Percentiles rank a stretch among this genome's conserved stretches.
These are phyloP conservation scores for Podarcis muralis DNA, from an alignment of 2,113 vertebrate genomes.

Conservation along the genomic window DNA sequence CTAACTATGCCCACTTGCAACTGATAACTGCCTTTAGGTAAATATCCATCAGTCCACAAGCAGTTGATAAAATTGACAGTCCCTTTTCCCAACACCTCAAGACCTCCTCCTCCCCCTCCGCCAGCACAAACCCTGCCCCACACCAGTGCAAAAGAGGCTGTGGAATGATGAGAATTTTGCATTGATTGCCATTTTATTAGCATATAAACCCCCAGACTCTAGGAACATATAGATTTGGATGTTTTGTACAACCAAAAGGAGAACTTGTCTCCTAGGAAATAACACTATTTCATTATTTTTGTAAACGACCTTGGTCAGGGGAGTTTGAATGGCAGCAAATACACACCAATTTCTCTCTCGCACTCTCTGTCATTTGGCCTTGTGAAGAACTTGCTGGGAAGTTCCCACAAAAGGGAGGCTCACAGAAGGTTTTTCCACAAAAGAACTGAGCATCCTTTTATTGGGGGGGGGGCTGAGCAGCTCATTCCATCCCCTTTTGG, in stretches of 20 bases:
- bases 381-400: background rate
- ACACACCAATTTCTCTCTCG: background rate
- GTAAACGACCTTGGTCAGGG: background rate
- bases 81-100: background rate
- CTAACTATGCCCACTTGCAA: too few species aligned
- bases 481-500: too few species aligned
- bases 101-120: background rate
- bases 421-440: background rate
- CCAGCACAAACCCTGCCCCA: too few species aligned
- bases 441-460: background rate
- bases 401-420: background rate
- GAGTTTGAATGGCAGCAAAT: background rate
- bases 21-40: background rate
- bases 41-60: background rate
- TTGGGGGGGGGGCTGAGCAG: too few species aligned
- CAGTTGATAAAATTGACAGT: background rate
- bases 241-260: background rate
- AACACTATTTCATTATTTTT: background rate
- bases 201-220: background rate
- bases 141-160: background rate
- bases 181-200: slow-evolving; percentile 6
- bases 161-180: background rate
- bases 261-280: slow-evolving; percentile 14
- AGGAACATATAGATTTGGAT: background rate
- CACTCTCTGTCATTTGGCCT: background rate